Evolutionary conservation across 2,113 vertebrate genomes (phyloP).

Genomic region (Stigmatopora nigra): DNA sequence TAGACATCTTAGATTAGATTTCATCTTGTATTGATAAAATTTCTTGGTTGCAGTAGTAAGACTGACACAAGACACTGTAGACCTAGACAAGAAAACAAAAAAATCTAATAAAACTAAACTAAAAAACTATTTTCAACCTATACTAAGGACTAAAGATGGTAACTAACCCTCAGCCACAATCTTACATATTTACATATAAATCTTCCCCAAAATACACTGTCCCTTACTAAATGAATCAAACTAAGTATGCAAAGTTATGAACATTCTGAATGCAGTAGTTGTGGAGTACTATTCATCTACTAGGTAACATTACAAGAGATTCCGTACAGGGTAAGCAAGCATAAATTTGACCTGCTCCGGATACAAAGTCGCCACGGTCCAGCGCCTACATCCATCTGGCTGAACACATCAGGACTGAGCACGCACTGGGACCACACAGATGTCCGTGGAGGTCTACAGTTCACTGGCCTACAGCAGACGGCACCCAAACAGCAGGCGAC

Average conservation of each 20-base stretch:
- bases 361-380: constrained; percentile 20
- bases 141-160: too few species aligned
- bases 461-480: constrained; percentile 32
- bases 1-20: too few species aligned
- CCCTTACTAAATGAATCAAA: too few species aligned
- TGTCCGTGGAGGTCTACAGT: constrained; percentile 32
- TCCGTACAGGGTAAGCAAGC: background rate
- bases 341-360: constrained; percentile 18
- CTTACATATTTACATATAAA: too few species aligned
- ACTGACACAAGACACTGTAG: too few species aligned
- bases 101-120: too few species aligned
- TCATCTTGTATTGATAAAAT: too few species aligned
- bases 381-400: constrained; percentile 35
- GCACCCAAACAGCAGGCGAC: background rate
- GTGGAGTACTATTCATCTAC: background rate
- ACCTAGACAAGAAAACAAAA: too few species aligned
- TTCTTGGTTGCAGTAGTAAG: too few species aligned
- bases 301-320: background rate
- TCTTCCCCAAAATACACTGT: too few species aligned
- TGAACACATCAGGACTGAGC: constrained; percentile 48
- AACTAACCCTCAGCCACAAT: too few species aligned
- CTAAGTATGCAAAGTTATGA: background rate
- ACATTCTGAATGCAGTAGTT: background rate
- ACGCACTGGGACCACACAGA: constrained; percentile 30
- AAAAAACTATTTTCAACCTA: too few species aligned